Evolutionary conservation across 2,113 vertebrate species (phyloP), one percentile per base, ranked within the genome.

Genomic region (Cyanistes caeruleus): DNA sequence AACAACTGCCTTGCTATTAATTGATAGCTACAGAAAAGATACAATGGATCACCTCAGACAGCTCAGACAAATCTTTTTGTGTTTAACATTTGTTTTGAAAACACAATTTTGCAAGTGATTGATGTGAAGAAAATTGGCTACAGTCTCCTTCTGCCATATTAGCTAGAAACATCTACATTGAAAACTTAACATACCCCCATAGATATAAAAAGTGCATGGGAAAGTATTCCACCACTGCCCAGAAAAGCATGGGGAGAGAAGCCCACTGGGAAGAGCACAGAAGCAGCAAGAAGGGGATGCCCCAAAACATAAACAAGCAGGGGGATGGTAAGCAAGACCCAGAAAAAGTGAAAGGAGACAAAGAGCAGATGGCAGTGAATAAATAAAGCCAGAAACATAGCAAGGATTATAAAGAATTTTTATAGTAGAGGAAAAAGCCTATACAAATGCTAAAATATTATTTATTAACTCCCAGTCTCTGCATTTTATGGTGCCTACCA

Each of bases 381-480:
- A 90, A 95, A 94, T 20, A 72, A 81, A 97, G 69, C 44, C 87
- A 95, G 93, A 95, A 96, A 86, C 18, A 64, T 35, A 89, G 81
- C 62, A 74, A 91, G 58, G 58, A 84, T 83, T 81, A 84, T 31
- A 95, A 95, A 78, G 30, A 18, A 48, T 46, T 56, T 93, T 93
- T 88, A 89, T 79, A 67, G 59, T 56, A 76, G 70, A 91, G 58
- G 33, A 84, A 79, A 68, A 48, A 86, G 60, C 25, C 22, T 58
- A 2, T 83, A 46, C 88, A 48, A 89, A 43, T 76, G 63, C 30
- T 73, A 85, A 93, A 91, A 56, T 79, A 72, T 74, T 74, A 77
- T 85, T 96, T 96, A 82, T 82, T 92, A 70, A 88, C 59, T 78
- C 44, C 62, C 9, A 67, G 51, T 8, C 28, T 37, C 27, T 43